Evolutionary conservation across 2,888 invertebrate genomes (phyloP), one percentile per base, ranked within the genome.

Genomic region (Colletes collaris): DNA sequence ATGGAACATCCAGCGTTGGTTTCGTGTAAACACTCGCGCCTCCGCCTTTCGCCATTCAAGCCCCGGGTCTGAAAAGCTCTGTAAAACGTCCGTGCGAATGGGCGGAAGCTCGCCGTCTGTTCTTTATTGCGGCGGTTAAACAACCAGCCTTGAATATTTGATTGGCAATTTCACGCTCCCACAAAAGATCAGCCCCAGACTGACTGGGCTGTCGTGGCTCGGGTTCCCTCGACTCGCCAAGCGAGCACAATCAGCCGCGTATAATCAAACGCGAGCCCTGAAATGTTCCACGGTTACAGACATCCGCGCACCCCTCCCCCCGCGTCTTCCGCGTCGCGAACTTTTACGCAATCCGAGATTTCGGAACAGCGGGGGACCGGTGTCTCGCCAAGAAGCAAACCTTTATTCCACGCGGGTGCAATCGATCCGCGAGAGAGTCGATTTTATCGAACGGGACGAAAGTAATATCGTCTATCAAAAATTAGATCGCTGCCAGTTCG

Each of bases 131-230:
- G 76, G 81, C 81, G 72, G 85, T 83, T 88, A 85, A 86, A 86
- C 87, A 87, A 86, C 72, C 87, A 77, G 62, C 83, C 78, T 55
- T 90, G 89, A 90, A 90, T 90, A 90, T 90, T 90, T 90, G 86
- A 90, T 90, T 88, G 88, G 88, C 90, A 90, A 90, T 90, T 89
- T 86, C 90, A 79, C 74, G 85, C 70, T 81, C 82, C 72, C 79
- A 86, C 87, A 89, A 89, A 89, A 84, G 86, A 81, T 84, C 72
- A 65, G 66, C 78, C 70, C 58, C 70, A 66, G 75, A 76, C 75
- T 69, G 77, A 77, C 85, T 77, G 52, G 77, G 59, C 66, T 55
- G 64, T 19, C 56, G 27, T 37, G 63, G 66, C 67, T 68, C 59
- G 66, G 37, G 49, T 56, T 7, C 59, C 70, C 55, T 71, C 64